Percentiles rank a stretch among this genome's conserved stretches.
Conservation (phyloP, 2,888 invertebrate species). For the Pteria penguin region DNA sequence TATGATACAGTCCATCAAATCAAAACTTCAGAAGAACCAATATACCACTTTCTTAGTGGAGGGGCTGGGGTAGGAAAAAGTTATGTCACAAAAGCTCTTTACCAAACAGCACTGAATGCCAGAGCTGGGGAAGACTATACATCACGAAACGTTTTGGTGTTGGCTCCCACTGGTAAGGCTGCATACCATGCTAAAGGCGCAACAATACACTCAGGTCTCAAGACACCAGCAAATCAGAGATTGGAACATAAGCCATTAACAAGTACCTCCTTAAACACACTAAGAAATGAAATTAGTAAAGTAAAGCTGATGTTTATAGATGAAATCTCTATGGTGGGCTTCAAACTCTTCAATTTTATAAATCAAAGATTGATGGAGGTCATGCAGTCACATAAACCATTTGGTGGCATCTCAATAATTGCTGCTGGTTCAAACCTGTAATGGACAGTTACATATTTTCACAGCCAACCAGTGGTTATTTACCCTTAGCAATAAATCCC, state of each 20-base stretch:
- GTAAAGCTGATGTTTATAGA: constrained; percentile 24
- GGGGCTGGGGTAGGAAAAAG: constrained; percentile 63
- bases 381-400: constrained; percentile 5
- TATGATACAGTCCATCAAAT: constrained; percentile 19
- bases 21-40: constrained; percentile 13
- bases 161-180: constrained; percentile 50
- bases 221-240: constrained; percentile 40
- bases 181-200: constrained; percentile 42
- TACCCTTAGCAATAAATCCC: constrained; percentile 28
- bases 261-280: constrained; percentile 7
- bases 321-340: constrained; percentile 34
- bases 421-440: constrained; percentile 24
- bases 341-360: constrained; percentile 33
- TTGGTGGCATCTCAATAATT: constrained; percentile 38
- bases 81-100: constrained; percentile 45
- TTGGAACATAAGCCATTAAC: constrained; percentile 9
- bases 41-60: constrained; percentile 49
- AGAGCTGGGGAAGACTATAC: constrained; percentile 32
- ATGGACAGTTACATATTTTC: constrained; percentile 37
- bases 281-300: constrained; percentile 9
- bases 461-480: background rate
- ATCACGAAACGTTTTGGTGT: constrained; percentile 28
- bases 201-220: constrained; percentile 43
- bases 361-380: constrained; percentile 32
- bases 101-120: constrained; percentile 43